phyloP scores from a whole-genome alignment of 2,797 vertebrate species.

The Onychomys leucogaster region DNA sequence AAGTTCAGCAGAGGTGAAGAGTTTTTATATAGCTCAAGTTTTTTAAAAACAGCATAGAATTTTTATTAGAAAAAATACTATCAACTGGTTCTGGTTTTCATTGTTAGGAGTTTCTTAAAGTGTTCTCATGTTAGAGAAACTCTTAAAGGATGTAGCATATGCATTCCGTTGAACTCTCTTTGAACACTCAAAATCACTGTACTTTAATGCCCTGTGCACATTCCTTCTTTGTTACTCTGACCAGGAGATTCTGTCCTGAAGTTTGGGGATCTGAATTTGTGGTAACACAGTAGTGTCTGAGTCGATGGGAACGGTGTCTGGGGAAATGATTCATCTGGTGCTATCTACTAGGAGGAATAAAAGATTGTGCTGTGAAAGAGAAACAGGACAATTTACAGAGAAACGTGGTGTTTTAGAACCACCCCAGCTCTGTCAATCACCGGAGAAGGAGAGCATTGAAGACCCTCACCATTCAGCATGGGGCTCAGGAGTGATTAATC shows the following conservation, averaged over 20 bases:
- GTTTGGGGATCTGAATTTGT: slow-evolving; percentile 19
- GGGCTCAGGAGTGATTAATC: slow-evolving; percentile 56
- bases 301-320: not conserved
- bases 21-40: not conserved
- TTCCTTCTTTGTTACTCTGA: not conserved
- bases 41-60: not conserved
- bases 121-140: not conserved
- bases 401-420: not conserved
- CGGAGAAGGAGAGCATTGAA: slow-evolving; percentile 21
- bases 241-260: not conserved
- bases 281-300: not conserved
- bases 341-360: not conserved
- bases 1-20: not conserved
- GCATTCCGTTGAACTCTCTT: not conserved
- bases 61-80: not conserved
- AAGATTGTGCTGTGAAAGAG: not conserved
- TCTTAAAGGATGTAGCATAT: not conserved
- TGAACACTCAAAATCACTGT: not conserved
- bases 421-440: not conserved
- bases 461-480: slow-evolving; percentile 6
- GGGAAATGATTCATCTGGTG: slow-evolving; percentile 18
- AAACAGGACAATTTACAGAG: not conserved
- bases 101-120: not conserved
- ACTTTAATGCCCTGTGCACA: not conserved
- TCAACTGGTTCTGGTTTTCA: not conserved